Conservation (phyloP, 2,797 vertebrate species). For the Lagorchestes hirsutus region DNA sequence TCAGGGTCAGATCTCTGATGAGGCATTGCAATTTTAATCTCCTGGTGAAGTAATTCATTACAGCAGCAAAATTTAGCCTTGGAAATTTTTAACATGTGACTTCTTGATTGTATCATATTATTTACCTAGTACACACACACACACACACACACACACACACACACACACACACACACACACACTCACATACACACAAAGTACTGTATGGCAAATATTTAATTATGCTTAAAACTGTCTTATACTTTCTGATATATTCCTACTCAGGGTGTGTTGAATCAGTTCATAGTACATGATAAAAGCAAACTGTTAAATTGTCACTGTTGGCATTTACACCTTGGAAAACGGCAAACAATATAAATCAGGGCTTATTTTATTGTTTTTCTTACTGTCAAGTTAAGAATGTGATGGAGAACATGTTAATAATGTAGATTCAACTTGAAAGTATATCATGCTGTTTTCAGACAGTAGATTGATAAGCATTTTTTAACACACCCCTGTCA, state of each 20-base stretch:
- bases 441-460: background rate
- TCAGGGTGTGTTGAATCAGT: background rate
- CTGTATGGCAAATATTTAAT: background rate
- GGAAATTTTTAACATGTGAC: background rate
- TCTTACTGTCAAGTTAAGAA: background rate
- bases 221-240: background rate
- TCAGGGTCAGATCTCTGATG: background rate
- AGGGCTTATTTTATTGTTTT: background rate
- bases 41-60: background rate
- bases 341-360: background rate
- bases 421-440: background rate
- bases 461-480: background rate
- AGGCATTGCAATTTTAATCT: background rate
- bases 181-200: too few relatives aligned
- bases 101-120: background rate
- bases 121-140: background rate
- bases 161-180: background rate
- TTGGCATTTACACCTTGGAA: background rate
- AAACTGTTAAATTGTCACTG: background rate
- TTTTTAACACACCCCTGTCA: background rate
- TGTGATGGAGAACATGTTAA: background rate
- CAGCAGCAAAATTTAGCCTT: background rate
- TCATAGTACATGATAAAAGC: background rate
- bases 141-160: background rate
- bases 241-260: background rate